Evolutionary conservation across 2,113 vertebrate genomes (phyloP).

Genomic region (Cricetomys ansorgei): DNA sequence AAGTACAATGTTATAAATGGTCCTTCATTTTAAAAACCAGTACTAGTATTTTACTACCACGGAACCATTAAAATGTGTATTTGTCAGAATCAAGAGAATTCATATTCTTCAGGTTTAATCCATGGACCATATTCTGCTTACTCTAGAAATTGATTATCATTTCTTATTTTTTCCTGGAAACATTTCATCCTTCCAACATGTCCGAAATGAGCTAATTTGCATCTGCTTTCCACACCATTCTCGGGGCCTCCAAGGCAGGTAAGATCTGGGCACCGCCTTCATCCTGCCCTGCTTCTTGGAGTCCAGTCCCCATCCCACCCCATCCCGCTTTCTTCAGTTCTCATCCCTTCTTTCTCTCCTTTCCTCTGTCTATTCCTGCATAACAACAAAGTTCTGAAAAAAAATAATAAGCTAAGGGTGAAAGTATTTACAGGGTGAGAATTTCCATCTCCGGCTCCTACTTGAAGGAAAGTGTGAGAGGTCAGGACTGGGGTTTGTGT

Average conservation of each 20-base stretch:
- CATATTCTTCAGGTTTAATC: slow-evolving; percentile 35
- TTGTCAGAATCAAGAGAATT: slow-evolving; percentile 43
- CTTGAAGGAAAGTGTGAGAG: slow-evolving; percentile 19
- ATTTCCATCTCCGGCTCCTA: slow-evolving; percentile 4
- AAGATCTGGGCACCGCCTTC: not conserved
- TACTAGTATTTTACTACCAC: not conserved
- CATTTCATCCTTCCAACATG: slow-evolving; percentile 23
- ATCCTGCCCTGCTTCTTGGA: not conserved
- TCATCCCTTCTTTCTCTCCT: slow-evolving; percentile 15
- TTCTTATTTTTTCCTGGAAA: not conserved
- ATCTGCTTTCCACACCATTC: not conserved
- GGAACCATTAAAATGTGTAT: not conserved
- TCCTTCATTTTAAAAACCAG: slow-evolving; percentile 40
- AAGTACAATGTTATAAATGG: slow-evolving; percentile 41
- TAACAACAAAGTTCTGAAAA: slow-evolving; percentile 46
- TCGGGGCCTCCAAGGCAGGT: not conserved
- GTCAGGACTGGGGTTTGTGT: not conserved
- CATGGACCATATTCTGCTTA: slow-evolving; percentile 34
- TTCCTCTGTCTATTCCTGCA: slow-evolving; percentile 62
- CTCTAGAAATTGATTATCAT: slow-evolving; percentile 17
- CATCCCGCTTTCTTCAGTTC: not conserved
- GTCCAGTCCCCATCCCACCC: not conserved
- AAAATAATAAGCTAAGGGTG: slow-evolving; percentile 68
- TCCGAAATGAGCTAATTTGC: slow-evolving; percentile 39
- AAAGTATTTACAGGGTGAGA: slow-evolving; percentile 62